phyloP scores from a whole-genome alignment of 2,888 invertebrate genomes.

The Archips xylosteana region DNA sequence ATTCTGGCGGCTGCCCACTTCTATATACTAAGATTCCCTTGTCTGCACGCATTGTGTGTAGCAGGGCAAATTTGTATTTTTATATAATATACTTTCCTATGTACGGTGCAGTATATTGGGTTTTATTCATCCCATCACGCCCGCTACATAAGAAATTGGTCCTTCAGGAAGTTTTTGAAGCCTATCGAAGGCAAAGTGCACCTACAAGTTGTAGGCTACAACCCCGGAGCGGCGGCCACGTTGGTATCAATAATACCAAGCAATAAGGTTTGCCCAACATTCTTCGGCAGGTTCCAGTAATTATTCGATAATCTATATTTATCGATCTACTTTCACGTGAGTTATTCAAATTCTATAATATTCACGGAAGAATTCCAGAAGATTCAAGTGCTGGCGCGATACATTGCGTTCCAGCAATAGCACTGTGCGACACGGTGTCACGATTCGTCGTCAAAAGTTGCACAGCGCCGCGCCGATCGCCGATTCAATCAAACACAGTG shows the following conservation, averaged over 20 bases:
- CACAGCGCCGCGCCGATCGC: too few species aligned
- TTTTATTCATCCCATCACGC: too few species aligned
- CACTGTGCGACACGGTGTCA: background rate
- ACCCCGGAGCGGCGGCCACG: slow-evolving; percentile 1
- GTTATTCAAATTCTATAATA: background rate
- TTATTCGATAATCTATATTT: slow-evolving; percentile 1
- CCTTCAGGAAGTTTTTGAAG: too few species aligned
- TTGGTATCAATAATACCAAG: slow-evolving; percentile 6
- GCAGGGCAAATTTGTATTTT: too few species aligned
- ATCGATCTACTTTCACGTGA: background rate
- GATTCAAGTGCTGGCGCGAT: background rate
- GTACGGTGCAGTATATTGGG: too few species aligned
- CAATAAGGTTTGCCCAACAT: slow-evolving; percentile 3
- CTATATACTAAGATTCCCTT: too few species aligned
- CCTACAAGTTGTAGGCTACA: background rate
- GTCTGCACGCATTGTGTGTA: too few species aligned
- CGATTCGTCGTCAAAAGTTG: too few species aligned
- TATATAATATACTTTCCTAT: too few species aligned
- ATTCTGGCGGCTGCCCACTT: too few species aligned
- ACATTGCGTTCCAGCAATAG: background rate
- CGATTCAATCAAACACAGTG: background rate
- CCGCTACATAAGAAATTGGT: too few species aligned
- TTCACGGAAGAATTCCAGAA: background rate
- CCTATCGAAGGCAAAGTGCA: too few species aligned
- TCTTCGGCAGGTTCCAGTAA: background rate